Base-by-base conservation (phyloP, 2,113 vertebrate species). In the Equus przewalskii region DNA sequence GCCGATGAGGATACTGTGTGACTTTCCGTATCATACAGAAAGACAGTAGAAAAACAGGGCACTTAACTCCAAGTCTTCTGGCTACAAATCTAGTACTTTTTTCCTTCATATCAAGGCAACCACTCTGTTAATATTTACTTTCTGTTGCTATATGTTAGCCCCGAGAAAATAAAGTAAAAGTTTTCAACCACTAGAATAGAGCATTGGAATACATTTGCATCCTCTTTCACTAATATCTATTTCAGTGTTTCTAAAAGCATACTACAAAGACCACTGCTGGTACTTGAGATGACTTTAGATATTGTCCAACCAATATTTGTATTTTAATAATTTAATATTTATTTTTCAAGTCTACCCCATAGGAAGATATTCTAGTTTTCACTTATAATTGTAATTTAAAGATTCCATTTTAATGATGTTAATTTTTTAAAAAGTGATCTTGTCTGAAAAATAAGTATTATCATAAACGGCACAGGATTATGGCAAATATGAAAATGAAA, bases 361-460 rank as follows among this genome's bases (percentile, higher is more conserved):
- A 13, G 19, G 13, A 94, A 89, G 41, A 81, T 24, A 62, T 58
- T 84, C 41, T 65, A 41, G n/a, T 58, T 88, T 91, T 64, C 41
- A 70, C 6, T 80, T 67, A 69, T 24, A 80, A 3, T 36, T 78
- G 14, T 51, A 85, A 21, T 72, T 54, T 46, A 41, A 85, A 93
- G 41, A 65, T 62, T 49, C 22, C 33, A 54, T 62, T 83, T 22
- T 80, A 69, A 64, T 14, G 41, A 67, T 64, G 24, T 73, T 84
- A 58, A 21, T 84, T 96, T 95, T 69, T 89, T 86, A 41, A 92
- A 92, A 92, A 76, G 22, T 24, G 8, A 49, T 86, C 7, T 26
- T 70, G 16, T 36, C 21, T 65, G 51, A 60, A 44, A 64, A 65
- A 44, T 28, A 54, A 54, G 14, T 88, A 60, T 46, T 36, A 83